Evolutionary conservation across 2,113 vertebrate species (phyloP), one percentile per base, ranked within the genome.

Genomic region (Naja naja): DNA sequence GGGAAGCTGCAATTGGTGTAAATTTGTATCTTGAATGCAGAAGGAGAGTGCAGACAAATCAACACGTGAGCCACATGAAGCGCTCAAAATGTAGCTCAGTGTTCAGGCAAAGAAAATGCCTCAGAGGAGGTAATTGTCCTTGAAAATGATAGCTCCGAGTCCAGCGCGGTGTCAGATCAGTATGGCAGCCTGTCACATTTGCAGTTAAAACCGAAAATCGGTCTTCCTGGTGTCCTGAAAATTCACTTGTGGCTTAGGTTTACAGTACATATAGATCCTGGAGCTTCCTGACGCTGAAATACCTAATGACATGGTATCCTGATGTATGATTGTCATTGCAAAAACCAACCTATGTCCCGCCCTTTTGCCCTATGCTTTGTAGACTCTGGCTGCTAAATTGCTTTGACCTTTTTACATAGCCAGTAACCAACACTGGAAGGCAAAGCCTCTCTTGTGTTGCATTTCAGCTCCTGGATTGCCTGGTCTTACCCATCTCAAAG

Each of bases 341-440:
- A 53, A 34, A 91, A 16, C 47, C 39, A 9, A 12, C 5, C 23
- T 4, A 0, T 30, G 14, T 14, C 49, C 64, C 45, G 11, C 25
- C 81, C 69, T 34, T 81, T 81, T 16, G 1, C 69, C 69, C 1
- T 20, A 39, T 3, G 69, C n/a, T 81, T 20, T 1, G 18, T 81
- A 39, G 43, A 45, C 25, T 54, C 3, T 18, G n/a, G 23, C 22
- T 34, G 60, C 20, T 43, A 43, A 52, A 22, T 54, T 54, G 14
- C 23, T 69, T 85, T 53, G 45, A 43, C 47, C n/a, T 25, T 69
- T 88, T 69, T 90, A 90, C 14, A 7, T 74, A 52, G 60, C 64
- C 91, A 20, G 39, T 94, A 95, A 95, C 18, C 94, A 95, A 55
- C 94, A 91, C 92, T 93, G 93, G 93, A 96, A 95, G 94, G 91